These are phyloP conservation scores for Podarcis muralis DNA, from an alignment of 2,113 vertebrate genomes.

Conservation along the genomic window DNA sequence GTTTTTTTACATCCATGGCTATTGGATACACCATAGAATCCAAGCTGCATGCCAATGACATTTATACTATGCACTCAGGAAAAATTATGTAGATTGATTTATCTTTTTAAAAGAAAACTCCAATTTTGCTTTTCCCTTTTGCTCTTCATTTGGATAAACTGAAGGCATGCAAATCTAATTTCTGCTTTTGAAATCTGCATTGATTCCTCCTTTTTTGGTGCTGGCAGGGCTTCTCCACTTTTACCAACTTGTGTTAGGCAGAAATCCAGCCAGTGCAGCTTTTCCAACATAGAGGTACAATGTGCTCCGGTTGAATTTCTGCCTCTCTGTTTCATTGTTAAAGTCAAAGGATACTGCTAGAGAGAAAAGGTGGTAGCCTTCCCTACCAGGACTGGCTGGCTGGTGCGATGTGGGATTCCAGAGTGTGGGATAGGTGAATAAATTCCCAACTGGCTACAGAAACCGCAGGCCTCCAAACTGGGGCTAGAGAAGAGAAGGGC, in stretches of 20 bases:
- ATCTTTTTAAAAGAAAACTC: no score
- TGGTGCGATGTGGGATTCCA: not conserved
- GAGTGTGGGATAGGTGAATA: no score
- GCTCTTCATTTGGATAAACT: not conserved
- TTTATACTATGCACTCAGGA: not conserved
- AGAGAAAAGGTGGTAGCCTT: not conserved
- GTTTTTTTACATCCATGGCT: not conserved
- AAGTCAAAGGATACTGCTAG: not conserved
- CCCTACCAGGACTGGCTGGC: not conserved
- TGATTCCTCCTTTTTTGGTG: not conserved
- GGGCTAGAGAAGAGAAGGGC: no score
- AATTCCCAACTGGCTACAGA: not conserved
- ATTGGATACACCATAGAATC: not conserved
- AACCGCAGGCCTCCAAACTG: not conserved
- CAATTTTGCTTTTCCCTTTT: not conserved
- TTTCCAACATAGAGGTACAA: not conserved
- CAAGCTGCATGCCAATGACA: no score
- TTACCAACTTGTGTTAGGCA: not conserved
- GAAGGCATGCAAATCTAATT: not conserved
- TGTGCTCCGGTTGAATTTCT: not conserved
- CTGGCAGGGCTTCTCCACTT: not conserved
- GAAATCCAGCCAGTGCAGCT: not conserved
- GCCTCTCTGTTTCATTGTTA: not conserved
- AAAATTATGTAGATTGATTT: not conserved
- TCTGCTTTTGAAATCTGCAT: not conserved